phyloP scores from a whole-genome alignment of 2,113 vertebrate genomes.

The Bothrops jararaca region DNA sequence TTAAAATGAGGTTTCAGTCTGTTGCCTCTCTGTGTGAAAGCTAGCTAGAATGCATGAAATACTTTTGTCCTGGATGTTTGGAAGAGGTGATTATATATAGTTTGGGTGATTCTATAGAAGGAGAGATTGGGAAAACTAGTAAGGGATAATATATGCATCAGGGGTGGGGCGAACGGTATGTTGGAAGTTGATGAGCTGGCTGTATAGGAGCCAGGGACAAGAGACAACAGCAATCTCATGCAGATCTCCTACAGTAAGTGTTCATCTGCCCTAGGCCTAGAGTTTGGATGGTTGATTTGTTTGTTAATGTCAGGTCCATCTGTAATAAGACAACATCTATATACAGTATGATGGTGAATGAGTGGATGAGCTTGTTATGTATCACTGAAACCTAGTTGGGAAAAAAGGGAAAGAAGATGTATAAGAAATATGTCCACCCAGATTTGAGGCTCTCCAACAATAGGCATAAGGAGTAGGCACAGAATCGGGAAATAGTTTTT shows the following conservation, averaged over 20 bases:
- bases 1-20: background rate
- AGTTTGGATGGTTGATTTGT: background rate
- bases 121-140: background rate
- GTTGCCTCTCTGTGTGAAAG: background rate
- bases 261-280: background rate
- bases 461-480: background rate
- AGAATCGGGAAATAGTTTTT: background rate
- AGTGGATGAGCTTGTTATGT: background rate
- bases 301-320: background rate
- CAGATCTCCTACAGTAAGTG: background rate
- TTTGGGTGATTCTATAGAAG: background rate
- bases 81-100: background rate
- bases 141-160: background rate
- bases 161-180: background rate
- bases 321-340: background rate
- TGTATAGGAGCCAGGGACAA: background rate
- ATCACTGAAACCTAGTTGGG: background rate
- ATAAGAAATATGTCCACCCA: background rate
- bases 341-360: background rate
- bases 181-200: background rate
- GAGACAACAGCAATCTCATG: background rate
- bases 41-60: background rate
- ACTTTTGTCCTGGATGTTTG: background rate
- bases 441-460: background rate
- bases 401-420: background rate